Evolutionary conservation across 2,797 vertebrate species (phyloP).

Genomic region (Mus caroli): DNA sequence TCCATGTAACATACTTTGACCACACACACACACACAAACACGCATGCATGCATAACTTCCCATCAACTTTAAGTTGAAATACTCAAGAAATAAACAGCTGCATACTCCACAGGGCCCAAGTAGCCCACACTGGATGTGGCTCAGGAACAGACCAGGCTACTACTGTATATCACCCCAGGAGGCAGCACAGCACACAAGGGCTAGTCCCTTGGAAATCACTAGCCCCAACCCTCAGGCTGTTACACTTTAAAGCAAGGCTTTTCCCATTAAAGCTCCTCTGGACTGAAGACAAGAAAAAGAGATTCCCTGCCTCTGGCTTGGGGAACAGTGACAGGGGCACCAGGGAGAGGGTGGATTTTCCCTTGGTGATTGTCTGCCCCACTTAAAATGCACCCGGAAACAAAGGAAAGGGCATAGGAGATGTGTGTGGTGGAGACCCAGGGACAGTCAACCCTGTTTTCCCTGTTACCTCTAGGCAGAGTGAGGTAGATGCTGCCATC

Average conservation of each 20-base stretch:
- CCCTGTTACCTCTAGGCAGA: slow-evolving; percentile 68
- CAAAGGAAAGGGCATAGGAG: not conserved
- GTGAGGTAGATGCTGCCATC: slow-evolving; percentile 76
- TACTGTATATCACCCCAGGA: fast-evolving
- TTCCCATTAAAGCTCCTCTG: not conserved
- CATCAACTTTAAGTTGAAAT: not conserved
- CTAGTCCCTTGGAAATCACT: not conserved
- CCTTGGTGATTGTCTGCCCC: not conserved
- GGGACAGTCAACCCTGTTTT: not conserved
- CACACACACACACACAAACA: not conserved
- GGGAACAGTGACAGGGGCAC: not conserved
- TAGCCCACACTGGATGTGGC: too few relatives aligned
- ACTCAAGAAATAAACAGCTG: not conserved
- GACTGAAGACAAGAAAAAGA: not conserved
- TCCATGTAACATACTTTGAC: not conserved
- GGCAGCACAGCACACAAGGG: not conserved
- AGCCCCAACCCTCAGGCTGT: not conserved
- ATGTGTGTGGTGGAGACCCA: not conserved
- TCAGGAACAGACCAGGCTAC: not conserved
- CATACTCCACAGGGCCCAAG: not conserved
- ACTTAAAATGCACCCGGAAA: not conserved
- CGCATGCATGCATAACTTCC: not conserved
- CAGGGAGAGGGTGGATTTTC: not conserved
- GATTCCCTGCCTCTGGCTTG: not conserved
- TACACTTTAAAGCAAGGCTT: slow-evolving; percentile 1